These are phyloP conservation scores for Caenorhabditis plicata DNA, from an alignment of 2,888 invertebrate genomes.

Conservation along the genomic window DNA sequence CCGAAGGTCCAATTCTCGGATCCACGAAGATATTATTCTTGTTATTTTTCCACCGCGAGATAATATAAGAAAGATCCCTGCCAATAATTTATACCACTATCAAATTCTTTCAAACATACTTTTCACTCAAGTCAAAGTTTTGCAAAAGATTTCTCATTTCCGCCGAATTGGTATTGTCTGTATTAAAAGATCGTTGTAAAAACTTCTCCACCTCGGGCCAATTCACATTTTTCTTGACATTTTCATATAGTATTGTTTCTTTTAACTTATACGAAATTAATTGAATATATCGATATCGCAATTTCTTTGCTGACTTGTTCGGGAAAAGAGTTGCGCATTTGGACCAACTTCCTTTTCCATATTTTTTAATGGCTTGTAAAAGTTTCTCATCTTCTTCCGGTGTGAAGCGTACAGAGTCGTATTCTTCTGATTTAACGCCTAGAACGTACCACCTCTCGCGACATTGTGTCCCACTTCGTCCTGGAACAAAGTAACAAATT, in stretches of 20 bases:
- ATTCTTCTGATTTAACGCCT: constrained; percentile 35
- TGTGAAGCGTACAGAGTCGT: constrained; percentile 72
- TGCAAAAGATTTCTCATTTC: too few relatives aligned
- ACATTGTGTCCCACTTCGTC: constrained; percentile 65
- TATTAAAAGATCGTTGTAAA: too few relatives aligned
- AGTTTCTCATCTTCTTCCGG: constrained; percentile 75
- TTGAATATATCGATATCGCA: constrained; percentile 29
- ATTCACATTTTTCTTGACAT: too few relatives aligned
- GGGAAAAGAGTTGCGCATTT: constrained; percentile 19
- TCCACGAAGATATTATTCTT: too few relatives aligned
- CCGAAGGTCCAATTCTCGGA: too few relatives aligned
- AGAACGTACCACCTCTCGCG: constrained; percentile 63
- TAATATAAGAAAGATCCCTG: too few relatives aligned
- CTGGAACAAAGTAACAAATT: constrained; percentile 62
- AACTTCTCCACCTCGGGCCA: too few relatives aligned
- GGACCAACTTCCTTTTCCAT: constrained; percentile 67
- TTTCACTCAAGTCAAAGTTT: too few relatives aligned
- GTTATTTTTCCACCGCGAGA: too few relatives aligned
- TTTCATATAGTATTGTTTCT: background rate
- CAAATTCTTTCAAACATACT: too few relatives aligned
- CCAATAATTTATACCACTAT: too few relatives aligned
- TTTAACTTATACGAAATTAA: constrained; percentile 26
- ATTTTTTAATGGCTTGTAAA: constrained; percentile 72
- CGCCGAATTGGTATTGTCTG: too few relatives aligned
- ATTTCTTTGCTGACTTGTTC: constrained; percentile 17